Base-by-base conservation (phyloP, 2,888 invertebrate genomes). In the Adineta ricciae region DNA sequence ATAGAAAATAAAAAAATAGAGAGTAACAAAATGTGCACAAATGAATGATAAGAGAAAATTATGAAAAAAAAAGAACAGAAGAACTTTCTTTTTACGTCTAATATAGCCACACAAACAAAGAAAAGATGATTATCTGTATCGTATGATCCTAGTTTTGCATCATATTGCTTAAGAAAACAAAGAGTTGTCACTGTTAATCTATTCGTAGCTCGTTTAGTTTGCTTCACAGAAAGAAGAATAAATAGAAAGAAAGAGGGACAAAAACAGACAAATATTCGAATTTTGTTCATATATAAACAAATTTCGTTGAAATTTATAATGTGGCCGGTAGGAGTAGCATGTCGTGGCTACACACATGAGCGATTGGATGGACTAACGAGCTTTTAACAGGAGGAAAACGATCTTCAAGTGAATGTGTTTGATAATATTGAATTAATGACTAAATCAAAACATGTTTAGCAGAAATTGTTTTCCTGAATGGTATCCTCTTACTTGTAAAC, bases 301-400 rank as follows among this genome's bases (percentile, higher is more conserved):
- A 64, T 64, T 32, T 36, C 32, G 27, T 19, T 16, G 19, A 64
- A 32, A 9, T 32, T 32, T 64, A 64, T 11, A 64, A 32, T 9
- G 64, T 64, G 32, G 32, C 64, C 32, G 64, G 64, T 64, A 64
- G 5, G 7, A 64, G 64, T 64, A 64, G 27, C 64, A 64, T 64
- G 19, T 64, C 64, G 19, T 64, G 64, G 19, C 32, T 64, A n/a
- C 41, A 78, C 24, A 78, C 78, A 41, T 41, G 41, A 41, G 78
- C 78, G 24, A 78, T 78, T 14, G 78, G 41, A 78, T 41, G 41
- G 24, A 38, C 78, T 41, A 78, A 41, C 11, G 78, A n/a, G 14
- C 78, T 78, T 78, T 78, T 78, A 41, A 78, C 78, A n/a, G 78
- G 78, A 11, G 78, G 78, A 78, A 78, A 78, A 41, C 78, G 78